These are phyloP conservation scores for Karalla daura DNA, from an alignment of 2,797 vertebrate species.

Conservation along the genomic window DNA sequence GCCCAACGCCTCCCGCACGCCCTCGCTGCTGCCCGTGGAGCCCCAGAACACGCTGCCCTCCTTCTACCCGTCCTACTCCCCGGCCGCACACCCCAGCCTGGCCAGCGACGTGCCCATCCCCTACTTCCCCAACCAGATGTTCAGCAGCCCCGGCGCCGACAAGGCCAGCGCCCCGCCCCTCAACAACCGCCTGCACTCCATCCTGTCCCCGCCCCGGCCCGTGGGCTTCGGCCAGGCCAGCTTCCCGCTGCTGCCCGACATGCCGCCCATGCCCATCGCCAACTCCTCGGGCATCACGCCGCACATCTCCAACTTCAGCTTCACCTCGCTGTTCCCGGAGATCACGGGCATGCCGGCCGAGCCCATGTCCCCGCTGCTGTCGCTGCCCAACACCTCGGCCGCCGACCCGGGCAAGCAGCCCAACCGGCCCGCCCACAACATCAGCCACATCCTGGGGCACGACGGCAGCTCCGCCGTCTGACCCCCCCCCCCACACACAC, in stretches of 20 bases:
- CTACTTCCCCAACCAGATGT: constrained; percentile 99
- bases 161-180: constrained; percentile 90
- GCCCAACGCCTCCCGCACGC: constrained; percentile 89
- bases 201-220: constrained; percentile 95
- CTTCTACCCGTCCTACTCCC: constrained; percentile 96
- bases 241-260: constrained; percentile 97
- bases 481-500: no score
- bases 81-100: constrained; percentile 96
- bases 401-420: constrained; percentile 95
- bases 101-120: constrained; percentile 96
- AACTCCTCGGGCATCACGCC: constrained; percentile 91
- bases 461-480: constrained; percentile 97
- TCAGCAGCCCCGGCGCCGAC: constrained; percentile 93
- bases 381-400: constrained; percentile 92
- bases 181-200: constrained; percentile 98
- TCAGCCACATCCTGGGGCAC: constrained; percentile 99
- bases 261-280: constrained; percentile 95
- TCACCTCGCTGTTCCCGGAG: constrained; percentile 97
- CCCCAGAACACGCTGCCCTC: constrained; percentile 96
- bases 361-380: constrained; percentile 95
- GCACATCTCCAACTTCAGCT: constrained; percentile 97
- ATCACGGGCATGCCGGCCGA: constrained; percentile 96
- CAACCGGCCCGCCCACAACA: constrained; percentile 98
- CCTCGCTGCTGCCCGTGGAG: constrained; percentile 95
- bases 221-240: constrained; percentile 96